phyloP scores from a whole-genome alignment of 1,140 invertebrate species.

The Platorchestia sp. region DNA sequence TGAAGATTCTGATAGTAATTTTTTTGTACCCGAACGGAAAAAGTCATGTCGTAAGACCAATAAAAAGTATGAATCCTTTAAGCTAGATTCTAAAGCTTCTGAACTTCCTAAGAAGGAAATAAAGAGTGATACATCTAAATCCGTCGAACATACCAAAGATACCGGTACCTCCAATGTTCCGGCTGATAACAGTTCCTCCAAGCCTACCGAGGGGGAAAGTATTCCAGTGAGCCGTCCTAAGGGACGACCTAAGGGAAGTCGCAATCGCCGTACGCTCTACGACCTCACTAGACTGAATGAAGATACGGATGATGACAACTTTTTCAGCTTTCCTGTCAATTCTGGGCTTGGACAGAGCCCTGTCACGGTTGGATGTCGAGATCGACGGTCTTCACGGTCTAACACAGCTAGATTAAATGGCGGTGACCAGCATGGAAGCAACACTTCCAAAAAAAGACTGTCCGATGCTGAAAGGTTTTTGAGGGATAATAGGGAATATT shows the following conservation, averaged over 20 bases:
- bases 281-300: constrained; percentile 64
- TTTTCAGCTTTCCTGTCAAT: constrained; percentile 61
- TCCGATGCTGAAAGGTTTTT: constrained; percentile 67
- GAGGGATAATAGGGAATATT: constrained; percentile 66
- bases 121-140: neutral
- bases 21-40: constrained; percentile 56
- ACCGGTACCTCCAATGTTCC: neutral
- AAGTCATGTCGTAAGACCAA: constrained; percentile 14
- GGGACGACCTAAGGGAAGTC: constrained; percentile 58
- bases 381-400: constrained; percentile 38
- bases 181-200: neutral
- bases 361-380: constrained; percentile 45
- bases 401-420: constrained; percentile 1
- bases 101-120: neutral
- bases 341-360: constrained; percentile 59
- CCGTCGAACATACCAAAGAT: neutral
- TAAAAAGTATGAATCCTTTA: neutral
- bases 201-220: neutral
- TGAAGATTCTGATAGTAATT: constrained; percentile 61
- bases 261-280: constrained; percentile 64
- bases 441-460: constrained; percentile 60
- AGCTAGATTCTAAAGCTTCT: neutral
- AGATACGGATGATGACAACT: constrained; percentile 64
- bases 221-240: constrained; percentile 39
- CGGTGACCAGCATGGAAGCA: constrained; percentile 56